Evolutionary conservation across 2,888 invertebrate species (phyloP).

Genomic region (Acronicta alni): DNA sequence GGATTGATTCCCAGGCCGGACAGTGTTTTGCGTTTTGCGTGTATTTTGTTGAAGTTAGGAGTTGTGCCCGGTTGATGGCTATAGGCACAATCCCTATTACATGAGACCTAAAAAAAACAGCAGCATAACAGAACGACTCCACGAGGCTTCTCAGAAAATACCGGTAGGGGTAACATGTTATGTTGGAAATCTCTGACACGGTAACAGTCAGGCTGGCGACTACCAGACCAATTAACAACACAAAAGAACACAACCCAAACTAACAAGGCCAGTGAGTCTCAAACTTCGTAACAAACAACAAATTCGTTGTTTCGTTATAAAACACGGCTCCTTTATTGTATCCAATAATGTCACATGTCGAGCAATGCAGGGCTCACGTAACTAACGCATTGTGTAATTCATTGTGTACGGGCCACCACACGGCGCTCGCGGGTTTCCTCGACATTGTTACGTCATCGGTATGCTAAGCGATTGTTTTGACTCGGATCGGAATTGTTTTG

Average conservation of each 20-base stretch:
- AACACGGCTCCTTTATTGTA: conserved; percentile 2
- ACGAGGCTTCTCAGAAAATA: too few relatives aligned
- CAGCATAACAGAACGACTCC: too few relatives aligned
- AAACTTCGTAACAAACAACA: conserved; percentile 14
- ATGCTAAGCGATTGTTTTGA: conserved; percentile 6
- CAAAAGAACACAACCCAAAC: not conserved
- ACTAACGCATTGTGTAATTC: conserved; percentile 32
- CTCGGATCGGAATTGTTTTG: not conserved
- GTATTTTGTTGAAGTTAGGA: too few relatives aligned
- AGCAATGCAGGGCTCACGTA: conserved; percentile 28
- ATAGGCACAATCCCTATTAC: too few relatives aligned
- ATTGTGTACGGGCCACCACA: not conserved
- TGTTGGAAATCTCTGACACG: not conserved
- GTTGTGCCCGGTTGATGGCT: too few relatives aligned
- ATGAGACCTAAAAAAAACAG: too few relatives aligned
- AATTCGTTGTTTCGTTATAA: conserved; percentile 1
- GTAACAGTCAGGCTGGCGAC: not conserved
- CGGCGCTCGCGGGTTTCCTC: conserved; percentile 23
- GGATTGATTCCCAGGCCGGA: too few relatives aligned
- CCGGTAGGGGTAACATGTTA: too few relatives aligned
- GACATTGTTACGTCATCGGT: conserved; percentile 13
- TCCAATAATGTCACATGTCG: conserved; percentile 36
- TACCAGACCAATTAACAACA: not conserved
- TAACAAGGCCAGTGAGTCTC: conserved; percentile 3
- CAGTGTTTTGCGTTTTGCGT: too few relatives aligned